These are phyloP conservation scores for Gryllus longicercus DNA, from an alignment of 2,888 invertebrate species.

Conservation along the genomic window DNA sequence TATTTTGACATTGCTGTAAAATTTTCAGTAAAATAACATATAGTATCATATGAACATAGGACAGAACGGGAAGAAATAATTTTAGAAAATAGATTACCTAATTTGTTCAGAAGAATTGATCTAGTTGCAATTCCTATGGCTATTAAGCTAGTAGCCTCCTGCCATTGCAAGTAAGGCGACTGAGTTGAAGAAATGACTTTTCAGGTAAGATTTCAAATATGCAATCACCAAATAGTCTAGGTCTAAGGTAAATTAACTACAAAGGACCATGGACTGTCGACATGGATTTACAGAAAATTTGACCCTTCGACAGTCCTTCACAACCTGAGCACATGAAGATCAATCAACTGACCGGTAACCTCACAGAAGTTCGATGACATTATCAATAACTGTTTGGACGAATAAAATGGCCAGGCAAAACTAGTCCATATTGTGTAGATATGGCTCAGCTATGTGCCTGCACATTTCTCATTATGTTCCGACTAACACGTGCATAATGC, in stretches of 20 bases:
- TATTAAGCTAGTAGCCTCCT: constrained; percentile 18
- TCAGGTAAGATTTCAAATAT: constrained; percentile 28
- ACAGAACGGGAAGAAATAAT: neutral
- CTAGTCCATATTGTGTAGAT: neutral
- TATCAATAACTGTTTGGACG: constrained; percentile 28
- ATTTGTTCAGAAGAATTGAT: constrained; percentile 3
- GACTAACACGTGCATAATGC: constrained; percentile 68
- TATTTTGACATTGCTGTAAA: constrained; percentile 2
- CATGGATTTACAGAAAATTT: constrained; percentile 21
- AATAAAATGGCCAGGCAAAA: constrained; percentile 19
- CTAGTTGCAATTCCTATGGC: neutral
- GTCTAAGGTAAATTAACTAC: constrained; percentile 25
- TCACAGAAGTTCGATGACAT: constrained; percentile 29
- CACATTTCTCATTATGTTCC: constrained; percentile 46
- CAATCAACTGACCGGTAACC: constrained; percentile 33
- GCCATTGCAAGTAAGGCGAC: neutral
- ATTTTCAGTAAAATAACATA: neutral
- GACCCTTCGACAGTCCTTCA: constrained; percentile 32
- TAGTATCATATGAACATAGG: neutral
- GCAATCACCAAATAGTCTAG: constrained; percentile 23
- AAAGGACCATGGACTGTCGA: constrained; percentile 33
- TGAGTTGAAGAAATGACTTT: constrained; percentile 22
- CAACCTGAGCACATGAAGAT: constrained; percentile 37
- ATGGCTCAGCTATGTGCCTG: constrained; percentile 25
- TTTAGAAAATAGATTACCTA: neutral